Base-by-base conservation (phyloP, 2,113 vertebrate genomes). In the Nipponia nippon region DNA sequence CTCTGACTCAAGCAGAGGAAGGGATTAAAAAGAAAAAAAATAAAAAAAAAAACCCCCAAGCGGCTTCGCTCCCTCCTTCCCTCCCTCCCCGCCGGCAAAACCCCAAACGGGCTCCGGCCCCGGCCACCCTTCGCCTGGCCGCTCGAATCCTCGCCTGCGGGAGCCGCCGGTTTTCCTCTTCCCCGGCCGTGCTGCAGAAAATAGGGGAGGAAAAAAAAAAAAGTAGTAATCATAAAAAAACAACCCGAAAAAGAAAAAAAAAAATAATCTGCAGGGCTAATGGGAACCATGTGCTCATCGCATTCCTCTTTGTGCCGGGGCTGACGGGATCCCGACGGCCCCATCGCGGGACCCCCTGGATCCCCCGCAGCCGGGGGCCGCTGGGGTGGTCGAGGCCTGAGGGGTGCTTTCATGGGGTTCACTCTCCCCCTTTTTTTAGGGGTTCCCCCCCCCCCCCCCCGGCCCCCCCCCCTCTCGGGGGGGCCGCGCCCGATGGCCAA, bases 281-380 rank as follows among this genome's bases (percentile, higher is more conserved):
- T 96, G 63, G 77, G 83, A 96, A 96, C 94, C 95, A 95, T 92
- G 89, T 95, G 96, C 91, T 95, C 91, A 0, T 46, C 46, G 21
- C 91, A 83, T 92, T 95, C 95, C 91, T 93, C 95, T 95, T 96
- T 96, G 94, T 97, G 96, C 96, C 6, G 88, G 72, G 32, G 77
- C 87, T 42, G 90, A n/a, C 3, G 78, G 86, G 78, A 94, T 87
- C 83, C 59, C 3, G 2, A 88, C 8, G 1, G 92, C 90, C 66
- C 66, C 58, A 18, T 17, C 14, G 18, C 4, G 0, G 81, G 63
- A 30, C 66, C 70, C 76, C 30, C 36, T 0, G 3, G 25, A 1
- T 21, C 14, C 40, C 65, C 70, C 55, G 16, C 17, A 12, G 26
- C 13, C 2, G 0, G 44, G 61, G 49, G 25, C 55, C 7, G 0